Base-by-base conservation (phyloP, 2,113 vertebrate species). In the Myiozetetes cayanensis region DNA sequence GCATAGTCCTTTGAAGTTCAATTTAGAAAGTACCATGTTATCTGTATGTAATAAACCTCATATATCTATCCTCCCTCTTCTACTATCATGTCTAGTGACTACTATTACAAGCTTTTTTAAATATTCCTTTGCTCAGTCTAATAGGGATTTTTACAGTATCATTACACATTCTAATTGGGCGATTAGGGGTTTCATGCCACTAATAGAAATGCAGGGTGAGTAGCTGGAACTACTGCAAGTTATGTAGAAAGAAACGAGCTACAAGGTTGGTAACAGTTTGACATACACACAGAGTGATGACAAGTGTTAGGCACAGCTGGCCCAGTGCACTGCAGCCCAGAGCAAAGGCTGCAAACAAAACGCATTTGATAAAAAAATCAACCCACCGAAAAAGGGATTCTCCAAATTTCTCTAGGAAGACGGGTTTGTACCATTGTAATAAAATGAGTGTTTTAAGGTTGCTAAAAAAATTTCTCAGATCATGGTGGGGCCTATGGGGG, bases 1-100 rank as follows among this genome's bases (percentile, higher is more conserved):
- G 61, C 61, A 58, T 23, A 83, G 27, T 85, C 83, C 90, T 96
- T 95, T 95, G 92, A 96, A 94, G 90, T 75, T 91, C 88, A 77
- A 71, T 94, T 93, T 86, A 31, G 79, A 77, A 93, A 88, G 79
- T 47, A 91, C 59, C 82, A 74, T 65, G 67, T 85, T 95, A 95
- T 96, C 93, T 66, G 58, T 72, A 85, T 70, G 71, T 59, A 91
- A 95, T 81, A 96, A 95, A 93, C 65, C 91, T 74, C 68, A 28
- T 74, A 33, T 74, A 95, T 84, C 75, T 81, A 76, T 74, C 63
- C 78, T 90, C 72, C 75, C 68, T 86, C 90, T 87, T 91, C 66
- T 62, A 55, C 85, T 90, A 87, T 85, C 78, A 35, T 5, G 12
- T 76, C 95, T 91, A 50, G 74, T 30, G 15, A 93, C 58, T 80